phyloP scores from a whole-genome alignment of 2,113 vertebrate genomes.

The Zosterops lateralis region DNA sequence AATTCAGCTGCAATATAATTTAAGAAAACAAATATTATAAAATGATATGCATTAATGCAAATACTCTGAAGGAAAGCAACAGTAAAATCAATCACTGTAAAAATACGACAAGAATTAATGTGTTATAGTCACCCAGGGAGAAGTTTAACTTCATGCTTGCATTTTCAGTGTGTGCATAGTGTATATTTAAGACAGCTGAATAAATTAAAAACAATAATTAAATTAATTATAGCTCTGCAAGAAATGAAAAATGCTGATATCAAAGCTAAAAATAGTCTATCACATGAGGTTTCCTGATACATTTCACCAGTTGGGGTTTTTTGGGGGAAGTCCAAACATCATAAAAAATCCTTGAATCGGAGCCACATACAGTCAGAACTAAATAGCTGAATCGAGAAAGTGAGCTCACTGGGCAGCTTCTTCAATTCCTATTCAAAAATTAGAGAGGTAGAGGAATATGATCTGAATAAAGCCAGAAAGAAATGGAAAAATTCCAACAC shows the following conservation, averaged over 20 bases:
- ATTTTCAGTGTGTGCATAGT: not conserved
- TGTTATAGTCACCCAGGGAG: not conserved
- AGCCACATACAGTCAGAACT: not conserved
- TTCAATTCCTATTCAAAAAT: not conserved
- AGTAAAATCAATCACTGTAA: constrained; percentile 11
- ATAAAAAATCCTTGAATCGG: not conserved
- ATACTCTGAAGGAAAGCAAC: not conserved
- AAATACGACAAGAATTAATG: not conserved
- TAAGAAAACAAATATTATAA: constrained; percentile 1
- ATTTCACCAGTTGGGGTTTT: not conserved
- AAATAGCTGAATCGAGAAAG: not conserved
- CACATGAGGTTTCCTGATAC: not conserved
- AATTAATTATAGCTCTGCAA: not conserved
- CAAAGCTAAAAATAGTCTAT: not conserved
- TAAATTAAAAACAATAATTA: not conserved
- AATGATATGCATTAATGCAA: not conserved
- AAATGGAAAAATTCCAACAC: not conserved
- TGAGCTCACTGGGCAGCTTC: not conserved
- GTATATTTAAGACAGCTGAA: not conserved
- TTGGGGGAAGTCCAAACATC: not conserved
- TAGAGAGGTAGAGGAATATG: not conserved
- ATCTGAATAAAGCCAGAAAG: not conserved
- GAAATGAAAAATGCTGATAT: not conserved
- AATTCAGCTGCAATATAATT: not conserved
- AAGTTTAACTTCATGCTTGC: not conserved